Evolutionary conservation across 2,888 invertebrate species (phyloP).

Genomic region (Drosophila phalerata): DNA sequence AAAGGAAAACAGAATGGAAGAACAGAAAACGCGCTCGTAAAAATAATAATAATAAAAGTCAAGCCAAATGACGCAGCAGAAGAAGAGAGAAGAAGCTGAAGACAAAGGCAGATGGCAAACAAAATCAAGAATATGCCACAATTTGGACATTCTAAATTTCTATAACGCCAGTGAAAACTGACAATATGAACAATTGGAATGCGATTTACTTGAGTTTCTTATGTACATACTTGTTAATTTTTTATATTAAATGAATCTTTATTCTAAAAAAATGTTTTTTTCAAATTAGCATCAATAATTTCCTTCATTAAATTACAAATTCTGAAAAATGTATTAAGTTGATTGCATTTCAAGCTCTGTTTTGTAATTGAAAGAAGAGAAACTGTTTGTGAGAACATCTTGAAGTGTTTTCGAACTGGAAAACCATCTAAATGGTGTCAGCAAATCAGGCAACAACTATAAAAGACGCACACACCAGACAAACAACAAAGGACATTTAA

Average conservation of each 20-base stretch:
- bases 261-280: not conserved
- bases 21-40: constrained; percentile 63
- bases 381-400: constrained; percentile 13
- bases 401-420: constrained; percentile 18
- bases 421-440: constrained; percentile 44
- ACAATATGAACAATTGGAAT: no score
- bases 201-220: no score
- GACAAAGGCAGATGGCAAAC: constrained; percentile 47
- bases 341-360: not conserved
- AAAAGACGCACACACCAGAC: constrained; percentile 37
- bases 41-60: constrained; percentile 82
- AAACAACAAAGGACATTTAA: constrained; percentile 48
- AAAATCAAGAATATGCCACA: constrained; percentile 36
- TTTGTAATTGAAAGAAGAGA: not conserved
- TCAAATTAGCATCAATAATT: not conserved
- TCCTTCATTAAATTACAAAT: not conserved
- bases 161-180: not conserved
- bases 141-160: constrained; percentile 5
- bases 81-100: constrained; percentile 31
- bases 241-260: not conserved
- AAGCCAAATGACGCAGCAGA: constrained; percentile 66
- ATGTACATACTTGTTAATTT: no score
- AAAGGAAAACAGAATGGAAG: constrained; percentile 27
- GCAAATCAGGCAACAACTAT: constrained; percentile 61
- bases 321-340: not conserved